Conservation (phyloP, 2,113 vertebrate species). For the Peromyscus maniculatus region DNA sequence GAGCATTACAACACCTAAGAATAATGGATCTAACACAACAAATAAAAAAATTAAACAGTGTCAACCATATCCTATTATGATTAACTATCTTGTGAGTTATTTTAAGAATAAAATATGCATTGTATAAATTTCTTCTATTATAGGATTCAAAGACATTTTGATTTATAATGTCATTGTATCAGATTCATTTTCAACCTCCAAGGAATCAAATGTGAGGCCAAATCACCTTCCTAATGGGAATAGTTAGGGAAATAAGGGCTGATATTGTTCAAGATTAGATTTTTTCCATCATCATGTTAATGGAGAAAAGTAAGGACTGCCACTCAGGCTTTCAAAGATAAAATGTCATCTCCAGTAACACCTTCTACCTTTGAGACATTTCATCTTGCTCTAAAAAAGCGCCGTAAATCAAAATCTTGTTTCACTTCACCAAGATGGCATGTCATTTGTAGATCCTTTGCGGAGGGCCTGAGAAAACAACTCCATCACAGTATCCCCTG, state of each 20-base stretch:
- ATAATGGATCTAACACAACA: slow-evolving; percentile 69
- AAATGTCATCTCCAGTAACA: slow-evolving; percentile 51
- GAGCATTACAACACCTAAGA: slow-evolving; percentile 39
- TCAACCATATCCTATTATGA: slow-evolving; percentile 71
- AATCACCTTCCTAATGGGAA: slow-evolving; percentile 51
- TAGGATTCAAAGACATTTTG: slow-evolving; percentile 51
- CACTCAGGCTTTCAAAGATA: slow-evolving; percentile 64
- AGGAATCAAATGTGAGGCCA: slow-evolving; percentile 51
- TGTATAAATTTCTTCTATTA: slow-evolving; percentile 44
- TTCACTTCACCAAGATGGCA: slow-evolving; percentile 35
- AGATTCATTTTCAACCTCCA: slow-evolving; percentile 67
- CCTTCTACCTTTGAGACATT: slow-evolving; percentile 51
- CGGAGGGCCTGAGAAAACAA: slow-evolving; percentile 58
- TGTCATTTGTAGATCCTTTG: slow-evolving; percentile 43
- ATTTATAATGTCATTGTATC: slow-evolving; percentile 60
- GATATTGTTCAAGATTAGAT: slow-evolving; percentile 47
- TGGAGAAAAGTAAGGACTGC: slow-evolving; percentile 32
- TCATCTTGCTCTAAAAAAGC: slow-evolving; percentile 56
- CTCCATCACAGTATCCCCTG: slow-evolving; percentile 32
- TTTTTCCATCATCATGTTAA: slow-evolving; percentile 45
- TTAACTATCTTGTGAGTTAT: slow-evolving; percentile 79
- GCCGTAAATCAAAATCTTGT: slow-evolving; percentile 63
- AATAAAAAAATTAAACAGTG: slow-evolving; percentile 65
- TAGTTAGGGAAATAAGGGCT: slow-evolving; percentile 55
- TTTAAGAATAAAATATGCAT: slow-evolving; percentile 73